Conservation (phyloP, 2,888 invertebrate species). For the Lasioglossum lativentre region DNA sequence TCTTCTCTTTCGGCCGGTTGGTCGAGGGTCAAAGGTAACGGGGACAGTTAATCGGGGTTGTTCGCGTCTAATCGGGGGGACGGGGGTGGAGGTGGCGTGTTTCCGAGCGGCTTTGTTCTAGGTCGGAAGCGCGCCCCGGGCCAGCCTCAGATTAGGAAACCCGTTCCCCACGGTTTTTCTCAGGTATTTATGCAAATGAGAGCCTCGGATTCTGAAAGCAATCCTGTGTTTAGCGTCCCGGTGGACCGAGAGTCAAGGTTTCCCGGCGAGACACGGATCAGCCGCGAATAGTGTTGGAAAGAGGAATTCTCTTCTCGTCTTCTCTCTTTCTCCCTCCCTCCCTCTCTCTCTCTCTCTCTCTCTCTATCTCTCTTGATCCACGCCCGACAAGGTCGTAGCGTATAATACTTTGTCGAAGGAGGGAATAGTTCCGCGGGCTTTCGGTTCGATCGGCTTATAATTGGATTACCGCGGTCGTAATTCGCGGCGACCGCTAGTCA, state of each 20-base stretch:
- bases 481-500: conserved; percentile 55
- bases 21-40: conserved; percentile 28
- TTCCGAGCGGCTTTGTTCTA: conserved; percentile 42
- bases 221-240: conserved; percentile 59
- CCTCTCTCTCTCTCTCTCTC: too few species aligned
- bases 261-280: conserved; percentile 42
- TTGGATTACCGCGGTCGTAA: conserved; percentile 61
- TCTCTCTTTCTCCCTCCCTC: background rate
- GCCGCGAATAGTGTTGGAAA: background rate
- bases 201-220: conserved; percentile 52
- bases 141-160: conserved; percentile 60
- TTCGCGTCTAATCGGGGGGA: conserved; percentile 37
- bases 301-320: background rate
- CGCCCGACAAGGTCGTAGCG: background rate
- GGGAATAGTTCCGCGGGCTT: background rate
- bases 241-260: conserved; percentile 34
- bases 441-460: conserved; percentile 56
- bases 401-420: conserved; percentile 11
- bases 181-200: conserved; percentile 61
- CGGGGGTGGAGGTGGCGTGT: background rate
- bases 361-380: background rate
- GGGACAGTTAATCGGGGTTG: conserved; percentile 44
- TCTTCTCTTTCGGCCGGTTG: conserved; percentile 9
- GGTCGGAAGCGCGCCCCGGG: conserved; percentile 33
- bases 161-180: conserved; percentile 54